Percentiles rank a stretch among this genome's conserved stretches.
phyloP scores from a whole-genome alignment of 1,140 invertebrate genomes.

The Chironomus tepperi region DNA sequence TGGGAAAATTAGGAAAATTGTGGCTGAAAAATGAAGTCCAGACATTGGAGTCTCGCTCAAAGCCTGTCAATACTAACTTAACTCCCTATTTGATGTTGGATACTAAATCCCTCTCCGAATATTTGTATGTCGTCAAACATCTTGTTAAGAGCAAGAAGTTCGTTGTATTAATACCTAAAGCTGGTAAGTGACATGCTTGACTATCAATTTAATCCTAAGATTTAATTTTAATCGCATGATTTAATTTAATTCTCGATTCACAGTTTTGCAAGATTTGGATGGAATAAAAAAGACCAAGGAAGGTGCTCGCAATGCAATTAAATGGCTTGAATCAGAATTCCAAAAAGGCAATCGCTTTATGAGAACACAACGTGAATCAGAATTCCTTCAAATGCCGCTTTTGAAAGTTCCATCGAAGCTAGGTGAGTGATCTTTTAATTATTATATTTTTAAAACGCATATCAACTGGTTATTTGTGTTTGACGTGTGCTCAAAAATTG shows the following conservation, averaged over 20 bases:
- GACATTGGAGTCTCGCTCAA: constrained; percentile 48
- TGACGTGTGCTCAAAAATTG: no score
- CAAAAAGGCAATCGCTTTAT: constrained; percentile 73
- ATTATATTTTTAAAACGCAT: no score
- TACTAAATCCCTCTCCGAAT: constrained; percentile 57
- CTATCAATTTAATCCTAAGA: not conserved
- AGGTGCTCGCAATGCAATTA: constrained; percentile 76
- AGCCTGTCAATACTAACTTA: constrained; percentile 41
- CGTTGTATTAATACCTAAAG: constrained; percentile 68
- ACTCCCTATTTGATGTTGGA: constrained; percentile 71
- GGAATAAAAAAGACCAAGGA: constrained; percentile 69
- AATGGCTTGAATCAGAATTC: constrained; percentile 82
- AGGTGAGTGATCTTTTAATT: no score
- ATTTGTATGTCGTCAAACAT: constrained; percentile 66
- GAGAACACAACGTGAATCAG: constrained; percentile 68
- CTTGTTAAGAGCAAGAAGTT: constrained; percentile 65
- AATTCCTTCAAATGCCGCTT: constrained; percentile 60
- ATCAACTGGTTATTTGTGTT: no score
- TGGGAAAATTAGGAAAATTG: constrained; percentile 55
- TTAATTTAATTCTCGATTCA: constrained; percentile 33
- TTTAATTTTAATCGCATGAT: constrained; percentile 24
- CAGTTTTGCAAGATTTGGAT: constrained; percentile 80
- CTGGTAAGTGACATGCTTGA: constrained; percentile 59
- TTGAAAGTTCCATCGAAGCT: constrained; percentile 60
- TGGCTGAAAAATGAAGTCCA: constrained; percentile 66